Conservation (phyloP, 64 coral and sea anemone species). For the Orbicella faveolata region DNA sequence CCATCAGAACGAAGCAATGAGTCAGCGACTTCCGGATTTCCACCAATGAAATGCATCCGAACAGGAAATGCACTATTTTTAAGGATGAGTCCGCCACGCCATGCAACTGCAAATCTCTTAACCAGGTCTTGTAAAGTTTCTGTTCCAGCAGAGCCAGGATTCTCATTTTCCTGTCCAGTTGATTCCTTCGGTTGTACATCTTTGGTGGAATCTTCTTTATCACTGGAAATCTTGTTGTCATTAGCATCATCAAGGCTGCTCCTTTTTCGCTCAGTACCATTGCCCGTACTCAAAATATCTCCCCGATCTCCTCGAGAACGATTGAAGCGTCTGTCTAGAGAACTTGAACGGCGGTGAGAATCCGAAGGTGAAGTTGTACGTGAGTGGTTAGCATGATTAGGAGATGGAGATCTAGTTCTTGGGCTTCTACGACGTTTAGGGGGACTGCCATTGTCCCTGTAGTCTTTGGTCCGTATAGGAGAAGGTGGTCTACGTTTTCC, state of each 20-base stretch:
- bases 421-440: slow-evolving; percentile 77
- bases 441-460: slow-evolving; percentile 59
- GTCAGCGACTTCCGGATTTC: slow-evolving; percentile 96
- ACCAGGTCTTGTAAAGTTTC: slow-evolving; percentile 97
- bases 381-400: slow-evolving; percentile 79
- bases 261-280: slow-evolving; percentile 61
- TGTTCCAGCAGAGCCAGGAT: slow-evolving; percentile 55
- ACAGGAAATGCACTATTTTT: slow-evolving; percentile 99
- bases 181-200: slow-evolving; percentile 61
- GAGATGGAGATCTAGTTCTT: slow-evolving; percentile 96
- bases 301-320: slow-evolving; percentile 42
- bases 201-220: slow-evolving; percentile 54
- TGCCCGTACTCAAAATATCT: slow-evolving; percentile 16
- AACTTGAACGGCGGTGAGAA: slow-evolving; percentile 77
- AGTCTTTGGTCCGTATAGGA: slow-evolving; percentile 57
- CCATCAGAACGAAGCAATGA: slow-evolving; percentile 87
- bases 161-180: slow-evolving; percentile 36
- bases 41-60: slow-evolving; percentile 98
- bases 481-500: slow-evolving; percentile 74
- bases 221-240: slow-evolving; percentile 64
- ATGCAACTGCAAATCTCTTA: slow-evolving; percentile 97
- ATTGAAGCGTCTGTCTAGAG: slow-evolving; percentile 78
- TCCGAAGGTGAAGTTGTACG: slow-evolving; percentile 75
- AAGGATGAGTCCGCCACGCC: slow-evolving; percentile 93
- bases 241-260: slow-evolving; percentile 54